Conservation (phyloP, 2,113 vertebrate genomes). For the Sitta europaea region DNA sequence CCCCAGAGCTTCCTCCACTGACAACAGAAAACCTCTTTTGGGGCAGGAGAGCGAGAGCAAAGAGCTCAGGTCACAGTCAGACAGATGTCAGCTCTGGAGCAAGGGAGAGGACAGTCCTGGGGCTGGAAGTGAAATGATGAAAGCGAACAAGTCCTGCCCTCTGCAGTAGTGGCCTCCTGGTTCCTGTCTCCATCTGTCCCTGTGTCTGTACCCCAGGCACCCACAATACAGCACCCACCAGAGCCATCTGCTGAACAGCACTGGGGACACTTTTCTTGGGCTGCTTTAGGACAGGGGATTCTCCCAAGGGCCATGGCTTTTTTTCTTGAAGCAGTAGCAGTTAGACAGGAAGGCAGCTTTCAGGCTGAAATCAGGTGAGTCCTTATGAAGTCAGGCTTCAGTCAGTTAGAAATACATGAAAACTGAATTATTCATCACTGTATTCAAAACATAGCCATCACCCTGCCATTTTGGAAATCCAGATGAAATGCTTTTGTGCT, state of each 20-base stretch:
- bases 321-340: background rate
- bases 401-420: background rate
- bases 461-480: background rate
- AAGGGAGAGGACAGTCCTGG: background rate
- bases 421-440: background rate
- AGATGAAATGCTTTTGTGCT: background rate
- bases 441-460: background rate
- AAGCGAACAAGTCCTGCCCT: background rate
- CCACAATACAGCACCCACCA: rapidly evolving
- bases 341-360: background rate
- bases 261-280: too few relatives aligned
- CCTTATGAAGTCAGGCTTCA: background rate
- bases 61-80: background rate
- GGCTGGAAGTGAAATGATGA: background rate
- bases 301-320: background rate
- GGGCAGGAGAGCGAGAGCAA: background rate
- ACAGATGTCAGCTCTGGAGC: background rate
- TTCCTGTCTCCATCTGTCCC: background rate
- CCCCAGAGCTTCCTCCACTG: background rate
- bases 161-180: background rate
- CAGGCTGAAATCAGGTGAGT: background rate
- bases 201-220: rapidly evolving
- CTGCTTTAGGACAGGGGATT: background rate
- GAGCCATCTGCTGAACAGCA: background rate
- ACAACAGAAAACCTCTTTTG: background rate